Conservation (phyloP, 2,113 vertebrate genomes). For the Hydropotes inermis region DNA sequence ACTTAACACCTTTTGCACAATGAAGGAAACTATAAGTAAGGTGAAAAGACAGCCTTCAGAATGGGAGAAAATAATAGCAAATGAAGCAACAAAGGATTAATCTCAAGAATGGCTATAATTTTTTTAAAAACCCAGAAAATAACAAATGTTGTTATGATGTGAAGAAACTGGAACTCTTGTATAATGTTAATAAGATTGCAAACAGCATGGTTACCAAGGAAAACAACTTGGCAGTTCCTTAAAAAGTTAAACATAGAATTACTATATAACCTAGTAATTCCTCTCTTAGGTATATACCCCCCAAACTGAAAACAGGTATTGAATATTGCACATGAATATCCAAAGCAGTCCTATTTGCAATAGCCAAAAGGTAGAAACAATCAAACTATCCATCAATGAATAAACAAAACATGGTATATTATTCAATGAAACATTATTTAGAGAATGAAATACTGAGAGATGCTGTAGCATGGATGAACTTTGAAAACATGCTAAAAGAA, state of each 20-base stretch:
- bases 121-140: not conserved
- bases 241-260: not conserved
- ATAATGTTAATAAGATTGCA: not conserved
- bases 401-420: not conserved
- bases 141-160: not conserved
- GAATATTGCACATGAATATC: not conserved
- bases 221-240: not conserved
- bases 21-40: too few relatives aligned
- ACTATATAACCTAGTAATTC: not conserved
- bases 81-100: too few relatives aligned
- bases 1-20: too few relatives aligned
- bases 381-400: not conserved
- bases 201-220: not conserved
- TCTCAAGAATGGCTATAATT: not conserved
- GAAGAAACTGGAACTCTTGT: not conserved
- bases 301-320: not conserved
- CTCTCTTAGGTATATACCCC: not conserved
- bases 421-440: not conserved
- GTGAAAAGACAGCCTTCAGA: too few relatives aligned
- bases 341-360: not conserved
- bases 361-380: not conserved
- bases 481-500: not conserved
- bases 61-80: too few relatives aligned
- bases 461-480: not conserved
- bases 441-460: not conserved